Evolutionary conservation across 2,888 invertebrate genomes (phyloP), one percentile per base, ranked within the genome.

Genomic region (Athrips mouffetella): DNA sequence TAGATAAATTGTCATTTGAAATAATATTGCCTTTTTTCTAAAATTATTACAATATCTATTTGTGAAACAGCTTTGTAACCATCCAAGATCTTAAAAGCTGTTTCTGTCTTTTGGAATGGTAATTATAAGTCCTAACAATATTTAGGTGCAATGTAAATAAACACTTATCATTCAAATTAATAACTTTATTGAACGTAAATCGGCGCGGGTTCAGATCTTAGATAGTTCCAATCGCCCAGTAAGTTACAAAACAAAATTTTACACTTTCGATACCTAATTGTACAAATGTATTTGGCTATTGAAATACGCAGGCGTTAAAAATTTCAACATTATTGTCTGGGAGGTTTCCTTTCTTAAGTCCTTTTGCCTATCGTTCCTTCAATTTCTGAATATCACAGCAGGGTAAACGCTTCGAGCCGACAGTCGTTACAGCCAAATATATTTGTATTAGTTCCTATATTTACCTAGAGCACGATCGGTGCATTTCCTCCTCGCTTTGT

Each of bases 41-140:
- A n/a, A n/a, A n/a, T n/a, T n/a, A n/a, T n/a, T n/a, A n/a, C n/a
- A n/a, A n/a, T n/a, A n/a, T n/a, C n/a, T n/a, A n/a, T n/a, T n/a
- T n/a, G n/a, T n/a, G n/a, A n/a, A n/a, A n/a, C n/a, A n/a, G n/a
- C n/a, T n/a, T n/a, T n/a, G n/a, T n/a, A 31, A 31, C 31, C 31
- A 31, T 15, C 31, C 15, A 31, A 31, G 31, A 7, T 27, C 8
- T 4, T 31, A n/a, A n/a, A n/a, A n/a, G n/a, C n/a, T n/a, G n/a
- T n/a, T n/a, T n/a, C n/a, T n/a, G n/a, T n/a, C n/a, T 31, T 11
- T 11, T 37, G 37, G 37, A 37, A 41, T 41, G 29, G 29, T 16
- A 27, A 7, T 41, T 15, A 27, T 29, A n/a, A n/a, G n/a, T n/a
- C n/a, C n/a, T n/a, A 41, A 23, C 35, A 37, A 33, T 20, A 11